Evolutionary conservation across 2,797 vertebrate genomes (phyloP).

Genomic region (Hapalemur alaotrensis): DNA sequence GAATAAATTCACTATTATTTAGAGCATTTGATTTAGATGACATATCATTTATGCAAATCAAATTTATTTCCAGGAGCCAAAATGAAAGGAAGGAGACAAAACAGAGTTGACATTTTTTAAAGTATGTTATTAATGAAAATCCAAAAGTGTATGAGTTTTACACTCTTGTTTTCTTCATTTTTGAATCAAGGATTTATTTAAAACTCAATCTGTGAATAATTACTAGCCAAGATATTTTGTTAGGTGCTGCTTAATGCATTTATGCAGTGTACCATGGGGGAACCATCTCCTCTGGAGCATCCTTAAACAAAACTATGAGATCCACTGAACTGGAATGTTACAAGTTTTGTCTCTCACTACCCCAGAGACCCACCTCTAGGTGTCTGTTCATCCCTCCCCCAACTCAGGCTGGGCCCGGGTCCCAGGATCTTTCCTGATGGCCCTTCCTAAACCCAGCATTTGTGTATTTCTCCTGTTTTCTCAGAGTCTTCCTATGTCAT

Average conservation of each 20-base stretch:
- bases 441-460: neutral
- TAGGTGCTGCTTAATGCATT: neutral
- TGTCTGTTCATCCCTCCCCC: neutral
- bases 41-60: neutral
- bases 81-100: neutral
- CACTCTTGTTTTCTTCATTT: neutral
- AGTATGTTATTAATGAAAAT: slow-evolving; percentile 15
- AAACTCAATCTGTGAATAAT: neutral
- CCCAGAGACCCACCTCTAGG: neutral
- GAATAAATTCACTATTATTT: neutral
- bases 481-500: neutral
- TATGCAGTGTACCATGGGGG: neutral
- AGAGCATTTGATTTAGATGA: slow-evolving; percentile 15
- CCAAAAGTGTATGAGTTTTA: neutral
- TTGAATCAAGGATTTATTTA: neutral
- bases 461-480: slow-evolving; percentile 1
- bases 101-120: neutral
- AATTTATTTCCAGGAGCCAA: slow-evolving; percentile 22
- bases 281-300: neutral
- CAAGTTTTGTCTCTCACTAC: neutral
- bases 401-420: neutral
- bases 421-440: neutral
- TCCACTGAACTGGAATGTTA: neutral
- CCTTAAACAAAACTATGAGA: neutral
- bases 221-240: neutral